Evolutionary conservation across 2,797 vertebrate species (phyloP).

Genomic region (Eleutherodactylus coqui): DNA sequence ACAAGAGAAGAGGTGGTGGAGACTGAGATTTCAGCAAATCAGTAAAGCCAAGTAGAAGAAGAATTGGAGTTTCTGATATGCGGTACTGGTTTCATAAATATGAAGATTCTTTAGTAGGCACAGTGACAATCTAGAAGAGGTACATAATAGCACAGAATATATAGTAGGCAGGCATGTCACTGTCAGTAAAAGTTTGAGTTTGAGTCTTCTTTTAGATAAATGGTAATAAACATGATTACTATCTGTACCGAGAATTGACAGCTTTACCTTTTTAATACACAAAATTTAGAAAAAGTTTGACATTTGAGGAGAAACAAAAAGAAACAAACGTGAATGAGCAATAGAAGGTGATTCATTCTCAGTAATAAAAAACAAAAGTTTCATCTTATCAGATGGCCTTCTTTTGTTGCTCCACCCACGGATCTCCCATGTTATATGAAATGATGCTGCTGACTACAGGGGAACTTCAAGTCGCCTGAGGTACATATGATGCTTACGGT

Average conservation of each 20-base stretch:
- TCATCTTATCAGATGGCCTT: not conserved
- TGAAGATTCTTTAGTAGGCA: too few species aligned
- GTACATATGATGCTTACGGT: not conserved
- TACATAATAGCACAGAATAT: too few species aligned
- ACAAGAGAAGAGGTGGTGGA: too few species aligned
- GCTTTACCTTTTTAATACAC: not conserved
- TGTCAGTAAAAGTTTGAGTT: not conserved
- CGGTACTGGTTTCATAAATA: too few species aligned
- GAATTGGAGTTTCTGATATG: too few species aligned
- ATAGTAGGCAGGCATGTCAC: too few species aligned
- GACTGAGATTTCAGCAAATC: too few species aligned
- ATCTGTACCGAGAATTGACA: not conserved
- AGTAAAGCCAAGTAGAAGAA: too few species aligned
- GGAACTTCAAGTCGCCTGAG: conserved; percentile 41
- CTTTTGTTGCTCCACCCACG: conserved; percentile 33
- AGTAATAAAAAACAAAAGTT: conserved; percentile 3
- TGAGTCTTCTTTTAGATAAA: too few species aligned
- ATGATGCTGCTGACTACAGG: conserved; percentile 31
- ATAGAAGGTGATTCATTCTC: conserved; percentile 35
- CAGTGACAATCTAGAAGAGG: too few species aligned
- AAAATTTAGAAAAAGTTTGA: not conserved
- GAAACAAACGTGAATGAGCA: not conserved
- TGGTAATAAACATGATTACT: not conserved
- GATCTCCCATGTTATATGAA: conserved; percentile 36
- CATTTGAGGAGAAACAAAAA: not conserved